phyloP scores from a whole-genome alignment of 2,797 vertebrate species.

The Syngnathus rostellatus region DNA sequence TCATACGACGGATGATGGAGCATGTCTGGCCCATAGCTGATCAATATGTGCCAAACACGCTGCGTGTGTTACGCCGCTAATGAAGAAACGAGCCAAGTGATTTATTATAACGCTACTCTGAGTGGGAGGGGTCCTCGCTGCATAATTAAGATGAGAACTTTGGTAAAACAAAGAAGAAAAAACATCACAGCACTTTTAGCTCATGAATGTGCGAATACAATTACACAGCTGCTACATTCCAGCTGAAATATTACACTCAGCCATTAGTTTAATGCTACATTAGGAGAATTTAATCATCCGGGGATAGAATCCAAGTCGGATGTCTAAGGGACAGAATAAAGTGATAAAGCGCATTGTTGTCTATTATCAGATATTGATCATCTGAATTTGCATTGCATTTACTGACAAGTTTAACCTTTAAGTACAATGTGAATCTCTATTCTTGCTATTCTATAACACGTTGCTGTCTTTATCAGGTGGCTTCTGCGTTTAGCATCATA shows the following conservation, averaged over 20 bases:
- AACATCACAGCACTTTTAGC: background rate
- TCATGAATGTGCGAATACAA: background rate
- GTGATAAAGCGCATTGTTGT: too few species aligned
- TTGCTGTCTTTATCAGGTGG: background rate
- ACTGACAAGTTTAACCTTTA: background rate
- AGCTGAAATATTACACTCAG: background rate
- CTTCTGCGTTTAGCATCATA: too few species aligned
- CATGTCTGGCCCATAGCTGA: conserved; percentile 44
- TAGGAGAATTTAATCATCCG: too few species aligned
- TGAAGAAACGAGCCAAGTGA: conserved; percentile 52
- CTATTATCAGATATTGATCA: too few species aligned
- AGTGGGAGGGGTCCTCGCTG: conserved; percentile 8
- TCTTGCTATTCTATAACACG: background rate
- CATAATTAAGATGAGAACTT: conserved; percentile 32
- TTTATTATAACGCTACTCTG: conserved; percentile 43
- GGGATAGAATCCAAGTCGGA: too few species aligned
- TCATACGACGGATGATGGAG: conserved; percentile 22
- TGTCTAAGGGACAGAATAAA: too few species aligned
- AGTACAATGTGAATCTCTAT: background rate
- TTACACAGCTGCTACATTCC: background rate
- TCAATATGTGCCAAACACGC: conserved; percentile 57
- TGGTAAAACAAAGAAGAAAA: conserved; percentile 33
- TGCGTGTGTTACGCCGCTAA: conserved; percentile 43
- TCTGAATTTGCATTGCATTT: too few species aligned
- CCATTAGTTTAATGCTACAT: background rate